Percentiles rank a stretch among this genome's conserved stretches.
phyloP scores from a whole-genome alignment of 1,140 invertebrate genomes.

The Eubasilissa regina region DNA sequence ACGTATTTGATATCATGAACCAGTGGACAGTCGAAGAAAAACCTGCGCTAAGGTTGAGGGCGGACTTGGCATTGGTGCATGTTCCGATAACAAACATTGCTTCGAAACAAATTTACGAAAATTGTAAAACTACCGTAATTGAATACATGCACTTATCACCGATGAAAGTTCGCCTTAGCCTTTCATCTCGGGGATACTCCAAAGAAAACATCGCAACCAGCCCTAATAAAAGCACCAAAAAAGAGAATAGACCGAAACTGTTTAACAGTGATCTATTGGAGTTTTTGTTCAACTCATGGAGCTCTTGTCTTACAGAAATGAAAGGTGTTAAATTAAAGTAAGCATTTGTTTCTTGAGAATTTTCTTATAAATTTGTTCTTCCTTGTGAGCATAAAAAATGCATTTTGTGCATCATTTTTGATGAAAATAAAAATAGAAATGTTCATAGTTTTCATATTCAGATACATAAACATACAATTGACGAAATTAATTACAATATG shows the following conservation, averaged over 20 bases:
- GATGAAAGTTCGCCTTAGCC: constrained; percentile 78
- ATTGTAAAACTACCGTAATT: constrained; percentile 70
- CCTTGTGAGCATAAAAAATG: too few relatives aligned
- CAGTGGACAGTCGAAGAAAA: constrained; percentile 73
- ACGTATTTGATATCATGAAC: constrained; percentile 76
- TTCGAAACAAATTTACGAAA: constrained; percentile 64
- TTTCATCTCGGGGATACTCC: constrained; percentile 76
- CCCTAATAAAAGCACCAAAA: constrained; percentile 64
- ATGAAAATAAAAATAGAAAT: too few relatives aligned
- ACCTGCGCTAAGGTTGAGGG: constrained; percentile 71
- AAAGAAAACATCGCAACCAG: constrained; percentile 65
- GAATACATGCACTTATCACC: constrained; percentile 82
- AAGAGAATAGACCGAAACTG: constrained; percentile 69
- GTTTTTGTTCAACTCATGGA: constrained; percentile 76
- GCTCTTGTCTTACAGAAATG: constrained; percentile 76
- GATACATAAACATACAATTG: too few relatives aligned
- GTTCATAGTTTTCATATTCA: too few relatives aligned
- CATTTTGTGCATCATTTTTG: too few relatives aligned
- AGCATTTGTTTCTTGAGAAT: constrained; percentile 42
- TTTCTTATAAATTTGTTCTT: too few relatives aligned
- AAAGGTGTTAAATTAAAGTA: constrained; percentile 78
- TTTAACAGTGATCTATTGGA: constrained; percentile 72
- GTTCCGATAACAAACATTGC: constrained; percentile 72
- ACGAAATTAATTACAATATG: too few relatives aligned
- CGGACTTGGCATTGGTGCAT: constrained; percentile 75